These are phyloP conservation scores for Python bivittatus DNA, from an alignment of 2,113 vertebrate genomes.

Conservation along the genomic window DNA sequence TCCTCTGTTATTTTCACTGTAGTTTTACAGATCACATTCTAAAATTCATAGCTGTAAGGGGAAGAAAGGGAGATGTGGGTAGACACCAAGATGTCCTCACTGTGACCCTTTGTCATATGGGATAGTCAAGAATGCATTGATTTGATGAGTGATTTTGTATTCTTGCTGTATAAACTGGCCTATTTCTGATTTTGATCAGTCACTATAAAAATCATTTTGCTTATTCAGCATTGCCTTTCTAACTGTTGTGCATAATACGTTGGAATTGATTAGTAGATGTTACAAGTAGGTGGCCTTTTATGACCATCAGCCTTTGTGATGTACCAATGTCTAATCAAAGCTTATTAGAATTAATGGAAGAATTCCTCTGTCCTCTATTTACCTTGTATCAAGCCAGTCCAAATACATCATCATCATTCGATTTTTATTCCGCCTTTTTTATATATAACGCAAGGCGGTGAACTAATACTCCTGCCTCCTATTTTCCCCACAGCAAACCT, in stretches of 20 bases:
- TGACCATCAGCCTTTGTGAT: background rate
- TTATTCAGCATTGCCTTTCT: background rate
- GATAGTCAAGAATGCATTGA: background rate
- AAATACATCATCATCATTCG: background rate
- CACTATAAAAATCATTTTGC: background rate
- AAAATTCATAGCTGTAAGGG: background rate
- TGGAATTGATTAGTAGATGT: background rate
- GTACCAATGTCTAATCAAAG: background rate
- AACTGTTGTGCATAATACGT: background rate
- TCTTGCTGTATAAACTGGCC: background rate
- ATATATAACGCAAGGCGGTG: background rate
- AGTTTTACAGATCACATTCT: background rate
- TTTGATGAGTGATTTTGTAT: background rate
- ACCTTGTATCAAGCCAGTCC: background rate
- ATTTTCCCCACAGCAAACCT: background rate
- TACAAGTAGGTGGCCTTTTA: background rate
- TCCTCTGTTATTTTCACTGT: background rate
- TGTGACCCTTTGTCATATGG: background rate
- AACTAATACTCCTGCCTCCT: background rate
- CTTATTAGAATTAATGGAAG: background rate
- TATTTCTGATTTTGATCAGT: background rate
- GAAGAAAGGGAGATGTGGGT: background rate
- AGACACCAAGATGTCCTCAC: background rate
- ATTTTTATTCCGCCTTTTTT: background rate
- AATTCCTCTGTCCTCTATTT: background rate